These are phyloP conservation scores for Salticus scenicus DNA, from an alignment of 2,888 invertebrate genomes.

Conservation along the genomic window DNA sequence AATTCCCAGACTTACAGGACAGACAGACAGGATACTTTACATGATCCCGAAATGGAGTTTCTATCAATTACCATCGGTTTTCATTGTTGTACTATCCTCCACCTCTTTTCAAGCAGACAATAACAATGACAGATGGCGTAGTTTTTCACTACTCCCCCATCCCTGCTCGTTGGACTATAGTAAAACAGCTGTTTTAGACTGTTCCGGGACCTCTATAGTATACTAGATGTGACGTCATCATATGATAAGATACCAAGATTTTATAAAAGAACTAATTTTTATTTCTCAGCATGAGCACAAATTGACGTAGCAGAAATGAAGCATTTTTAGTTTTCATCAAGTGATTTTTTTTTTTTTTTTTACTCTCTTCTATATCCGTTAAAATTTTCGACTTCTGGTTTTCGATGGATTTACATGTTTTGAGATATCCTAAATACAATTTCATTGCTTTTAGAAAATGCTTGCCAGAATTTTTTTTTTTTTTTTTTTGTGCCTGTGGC, in stretches of 20 bases:
- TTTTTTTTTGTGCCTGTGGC: no score
- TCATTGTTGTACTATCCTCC: constrained; percentile 28
- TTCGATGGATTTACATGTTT: no score
- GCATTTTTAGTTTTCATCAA: no score
- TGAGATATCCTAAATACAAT: no score
- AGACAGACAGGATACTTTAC: background rate
- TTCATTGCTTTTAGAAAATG: no score
- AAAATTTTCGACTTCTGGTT: no score
- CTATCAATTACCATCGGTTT: constrained; percentile 58
- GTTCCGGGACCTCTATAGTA: constrained; percentile 37
- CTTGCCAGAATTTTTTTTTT: no score
- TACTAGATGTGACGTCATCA: constrained; percentile 40
- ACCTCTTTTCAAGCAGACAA: constrained; percentile 40
- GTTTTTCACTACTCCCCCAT: background rate
- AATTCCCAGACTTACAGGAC: background rate
- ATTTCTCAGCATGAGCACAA: no score
- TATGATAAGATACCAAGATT: background rate
- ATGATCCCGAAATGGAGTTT: constrained; percentile 31
- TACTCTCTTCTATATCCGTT: no score
- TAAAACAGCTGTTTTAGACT: constrained; percentile 60
- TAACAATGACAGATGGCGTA: constrained; percentile 55
- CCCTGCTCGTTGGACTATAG: background rate
- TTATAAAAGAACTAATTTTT: no score
- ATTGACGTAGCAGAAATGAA: no score
- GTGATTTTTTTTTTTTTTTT: no score